Conservation (phyloP, 2,888 invertebrate species). For the Drosophila mayaguana region DNA sequence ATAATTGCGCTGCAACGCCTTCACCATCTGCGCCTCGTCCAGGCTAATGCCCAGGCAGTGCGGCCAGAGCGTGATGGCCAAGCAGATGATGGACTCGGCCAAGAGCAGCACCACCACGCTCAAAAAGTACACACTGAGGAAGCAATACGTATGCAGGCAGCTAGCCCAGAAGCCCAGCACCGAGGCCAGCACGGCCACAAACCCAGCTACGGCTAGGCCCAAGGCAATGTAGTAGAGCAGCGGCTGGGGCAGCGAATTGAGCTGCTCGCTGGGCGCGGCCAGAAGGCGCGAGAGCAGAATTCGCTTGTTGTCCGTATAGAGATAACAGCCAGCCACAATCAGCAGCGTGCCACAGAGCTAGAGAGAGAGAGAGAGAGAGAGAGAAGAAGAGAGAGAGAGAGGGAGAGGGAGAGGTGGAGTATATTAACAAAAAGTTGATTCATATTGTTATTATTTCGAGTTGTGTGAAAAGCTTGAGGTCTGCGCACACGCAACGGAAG, state of each 20-base stretch:
- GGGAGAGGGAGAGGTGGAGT: background rate
- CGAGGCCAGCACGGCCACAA: conserved; percentile 89
- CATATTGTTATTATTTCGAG: conserved; percentile 4
- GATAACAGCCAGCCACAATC: conserved; percentile 90
- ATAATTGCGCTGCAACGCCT: conserved; percentile 90
- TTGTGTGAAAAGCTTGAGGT: conserved; percentile 29
- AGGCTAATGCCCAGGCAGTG: conserved; percentile 91
- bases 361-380: conserved; percentile 12
- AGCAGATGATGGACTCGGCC: conserved; percentile 90
- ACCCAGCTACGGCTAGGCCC: conserved; percentile 89
- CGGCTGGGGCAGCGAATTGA: conserved; percentile 88
- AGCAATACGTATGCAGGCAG: conserved; percentile 90
- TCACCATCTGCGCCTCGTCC: conserved; percentile 89
- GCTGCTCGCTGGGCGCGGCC: conserved; percentile 86
- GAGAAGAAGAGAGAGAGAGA: conserved; percentile 2
- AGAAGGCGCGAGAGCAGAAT: conserved; percentile 90
- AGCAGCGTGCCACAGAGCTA: conserved; percentile 91
- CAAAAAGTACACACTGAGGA: conserved; percentile 91
- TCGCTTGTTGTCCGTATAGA: conserved; percentile 90
- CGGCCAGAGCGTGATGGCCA: conserved; percentile 91
- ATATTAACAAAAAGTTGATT: background rate
- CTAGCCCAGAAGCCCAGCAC: conserved; percentile 93
- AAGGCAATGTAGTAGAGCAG: conserved; percentile 92
- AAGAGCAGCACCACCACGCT: conserved; percentile 89
- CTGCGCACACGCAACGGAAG: conserved; percentile 50